Percentiles rank a stretch among this genome's conserved stretches.
Evolutionary conservation across 2,888 invertebrate genomes (phyloP).

Genomic region (Chironomus riparius): DNA sequence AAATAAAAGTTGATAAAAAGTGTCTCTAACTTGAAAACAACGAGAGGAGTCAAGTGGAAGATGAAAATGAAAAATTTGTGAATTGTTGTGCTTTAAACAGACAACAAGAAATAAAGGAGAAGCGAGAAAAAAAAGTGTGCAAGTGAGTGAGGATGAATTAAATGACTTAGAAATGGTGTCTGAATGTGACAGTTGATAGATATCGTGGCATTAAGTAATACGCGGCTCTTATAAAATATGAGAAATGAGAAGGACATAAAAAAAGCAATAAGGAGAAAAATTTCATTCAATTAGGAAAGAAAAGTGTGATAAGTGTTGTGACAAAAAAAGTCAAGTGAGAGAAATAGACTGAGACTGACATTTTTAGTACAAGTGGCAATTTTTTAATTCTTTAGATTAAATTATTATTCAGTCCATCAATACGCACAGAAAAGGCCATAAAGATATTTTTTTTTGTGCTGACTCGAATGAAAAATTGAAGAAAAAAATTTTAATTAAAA

Average conservation of each 20-base stretch:
- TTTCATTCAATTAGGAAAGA: too few relatives aligned
- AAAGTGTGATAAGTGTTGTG: too few relatives aligned
- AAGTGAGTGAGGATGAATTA: neutral
- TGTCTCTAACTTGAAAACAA: neutral
- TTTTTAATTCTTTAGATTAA: too few relatives aligned
- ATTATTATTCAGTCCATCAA: too few relatives aligned
- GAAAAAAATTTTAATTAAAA: neutral
- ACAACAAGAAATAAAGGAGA: neutral
- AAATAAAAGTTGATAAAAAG: neutral
- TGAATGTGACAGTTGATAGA: conserved; percentile 14
- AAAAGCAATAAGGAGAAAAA: too few relatives aligned
- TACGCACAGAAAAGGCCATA: too few relatives aligned
- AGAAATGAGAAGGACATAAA: too few relatives aligned
- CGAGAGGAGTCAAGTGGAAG: neutral
- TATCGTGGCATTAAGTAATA: conserved; percentile 8
- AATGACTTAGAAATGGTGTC: neutral
- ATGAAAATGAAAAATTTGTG: neutral
- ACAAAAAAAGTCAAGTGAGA: too few relatives aligned
- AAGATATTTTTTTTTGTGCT: too few relatives aligned
- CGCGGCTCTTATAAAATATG: too few relatives aligned
- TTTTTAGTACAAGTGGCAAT: too few relatives aligned
- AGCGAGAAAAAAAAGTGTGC: neutral
- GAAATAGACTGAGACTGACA: too few relatives aligned
- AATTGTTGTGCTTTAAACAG: neutral
- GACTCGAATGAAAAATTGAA: neutral